Evolutionary conservation across 2,888 invertebrate genomes (phyloP).

Genomic region (Meiosimyza platycephala): DNA sequence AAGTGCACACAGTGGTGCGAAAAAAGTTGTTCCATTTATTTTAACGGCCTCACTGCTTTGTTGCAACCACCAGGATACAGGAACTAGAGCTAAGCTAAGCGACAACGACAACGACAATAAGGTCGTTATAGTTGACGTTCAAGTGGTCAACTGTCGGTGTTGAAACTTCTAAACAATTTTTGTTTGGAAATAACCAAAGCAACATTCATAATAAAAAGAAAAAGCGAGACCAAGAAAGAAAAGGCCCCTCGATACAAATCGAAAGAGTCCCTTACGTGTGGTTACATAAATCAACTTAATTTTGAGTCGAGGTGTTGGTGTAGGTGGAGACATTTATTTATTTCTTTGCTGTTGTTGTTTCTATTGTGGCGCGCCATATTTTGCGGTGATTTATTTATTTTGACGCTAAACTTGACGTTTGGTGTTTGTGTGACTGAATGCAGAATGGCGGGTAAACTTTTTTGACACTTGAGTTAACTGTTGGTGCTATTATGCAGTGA

Average conservation of each 20-base stretch:
- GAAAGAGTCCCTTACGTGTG: slow-evolving; percentile 15
- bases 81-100: not conserved
- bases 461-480: not conserved
- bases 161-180: not conserved
- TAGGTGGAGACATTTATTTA: slow-evolving; percentile 38
- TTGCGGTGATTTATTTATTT: slow-evolving; percentile 54
- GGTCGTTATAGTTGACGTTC: not conserved
- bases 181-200: not conserved
- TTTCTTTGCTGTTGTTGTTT: slow-evolving; percentile 17
- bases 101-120: not conserved
- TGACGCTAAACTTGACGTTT: slow-evolving; percentile 53
- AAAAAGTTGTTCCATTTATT: slow-evolving; percentile 22
- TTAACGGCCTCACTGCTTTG: slow-evolving; percentile 6
- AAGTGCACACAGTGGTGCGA: not conserved
- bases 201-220: too few species aligned
- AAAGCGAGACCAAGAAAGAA: too few species aligned
- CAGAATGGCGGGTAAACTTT: not conserved
- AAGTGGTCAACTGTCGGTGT: not conserved
- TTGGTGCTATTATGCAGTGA: too few species aligned
- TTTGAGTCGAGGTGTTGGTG: slow-evolving; percentile 36
- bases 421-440: not conserved
- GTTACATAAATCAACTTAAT: slow-evolving; percentile 39
- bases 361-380: slow-evolving; percentile 33
- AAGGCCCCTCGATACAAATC: too few species aligned
- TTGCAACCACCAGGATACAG: not conserved